These are phyloP conservation scores for Dufourea novaeangliae DNA, from an alignment of 1,140 invertebrate species.

Conservation along the genomic window DNA sequence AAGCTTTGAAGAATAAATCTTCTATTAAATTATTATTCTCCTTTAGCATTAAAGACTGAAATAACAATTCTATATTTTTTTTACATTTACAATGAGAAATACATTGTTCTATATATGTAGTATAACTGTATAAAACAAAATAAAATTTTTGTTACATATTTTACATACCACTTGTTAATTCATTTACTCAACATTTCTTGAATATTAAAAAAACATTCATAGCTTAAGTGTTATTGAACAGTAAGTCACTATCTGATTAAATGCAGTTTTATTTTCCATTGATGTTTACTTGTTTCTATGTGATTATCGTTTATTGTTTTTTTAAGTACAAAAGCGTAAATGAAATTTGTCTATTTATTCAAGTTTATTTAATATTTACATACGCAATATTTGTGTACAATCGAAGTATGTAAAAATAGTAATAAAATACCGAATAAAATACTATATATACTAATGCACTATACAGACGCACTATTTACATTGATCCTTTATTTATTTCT, in stretches of 20 bases:
- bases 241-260: neutral
- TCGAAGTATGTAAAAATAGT: constrained; percentile 51
- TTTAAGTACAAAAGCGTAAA: constrained; percentile 28
- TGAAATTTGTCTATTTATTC: constrained; percentile 44
- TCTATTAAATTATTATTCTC: constrained; percentile 66
- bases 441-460: constrained; percentile 74
- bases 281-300: neutral
- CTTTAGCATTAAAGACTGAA: constrained; percentile 77
- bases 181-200: neutral
- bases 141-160: constrained; percentile 65
- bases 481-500: constrained; percentile 74
- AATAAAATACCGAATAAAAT: constrained; percentile 68
- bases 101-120: constrained; percentile 55
- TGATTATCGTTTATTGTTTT: constrained; percentile 10
- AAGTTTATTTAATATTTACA: constrained; percentile 70
- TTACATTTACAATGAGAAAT: constrained; percentile 68
- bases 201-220: neutral
- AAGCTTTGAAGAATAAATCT: constrained; percentile 58
- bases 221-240: neutral
- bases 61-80: constrained; percentile 75
- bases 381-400: constrained; percentile 62
- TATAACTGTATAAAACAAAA: constrained; percentile 62
- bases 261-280: neutral
- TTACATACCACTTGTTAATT: constrained; percentile 36
- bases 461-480: constrained; percentile 80